phyloP scores from a whole-genome alignment of 2,113 vertebrate genomes.

The Oriolus oriolus region DNA sequence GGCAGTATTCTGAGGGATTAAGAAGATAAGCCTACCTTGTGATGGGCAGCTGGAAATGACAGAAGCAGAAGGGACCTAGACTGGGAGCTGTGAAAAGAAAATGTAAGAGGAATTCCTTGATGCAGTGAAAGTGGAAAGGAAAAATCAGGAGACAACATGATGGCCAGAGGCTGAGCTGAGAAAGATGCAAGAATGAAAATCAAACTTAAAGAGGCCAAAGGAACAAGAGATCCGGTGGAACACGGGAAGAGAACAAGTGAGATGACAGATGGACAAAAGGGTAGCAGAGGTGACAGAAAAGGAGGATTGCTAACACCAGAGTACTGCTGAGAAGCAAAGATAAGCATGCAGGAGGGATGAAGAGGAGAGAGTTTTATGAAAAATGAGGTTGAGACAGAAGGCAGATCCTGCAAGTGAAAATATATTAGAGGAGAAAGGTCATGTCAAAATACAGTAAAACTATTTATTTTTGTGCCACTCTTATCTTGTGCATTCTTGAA shows the following conservation, averaged over 20 bases:
- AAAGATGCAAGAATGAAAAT: not conserved
- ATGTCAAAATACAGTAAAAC: constrained; percentile 14
- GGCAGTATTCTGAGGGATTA: not conserved
- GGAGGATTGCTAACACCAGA: not conserved
- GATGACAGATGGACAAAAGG: not conserved
- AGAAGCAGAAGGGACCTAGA: not conserved
- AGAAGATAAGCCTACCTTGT: not conserved
- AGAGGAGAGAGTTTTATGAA: not conserved
- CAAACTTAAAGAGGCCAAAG: not conserved
- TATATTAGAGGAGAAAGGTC: constrained; percentile 27
- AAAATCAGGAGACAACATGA: not conserved
- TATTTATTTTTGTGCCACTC: constrained; percentile 11
- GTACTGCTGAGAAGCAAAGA: not conserved
- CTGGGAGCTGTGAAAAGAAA: not conserved
- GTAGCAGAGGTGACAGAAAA: not conserved
- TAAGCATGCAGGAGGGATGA: not conserved
- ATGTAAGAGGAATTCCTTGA: not conserved
- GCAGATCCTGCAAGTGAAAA: constrained; percentile 11
- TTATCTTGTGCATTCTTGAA: constrained; percentile 6
- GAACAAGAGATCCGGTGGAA: not conserved
- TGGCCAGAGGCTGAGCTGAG: not conserved
- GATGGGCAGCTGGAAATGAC: not conserved
- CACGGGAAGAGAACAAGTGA: not conserved
- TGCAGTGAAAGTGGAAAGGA: not conserved
- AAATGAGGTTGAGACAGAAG: constrained; percentile 12